Conservation (phyloP, 2,888 invertebrate genomes). For the Drosophila monieri region DNA sequence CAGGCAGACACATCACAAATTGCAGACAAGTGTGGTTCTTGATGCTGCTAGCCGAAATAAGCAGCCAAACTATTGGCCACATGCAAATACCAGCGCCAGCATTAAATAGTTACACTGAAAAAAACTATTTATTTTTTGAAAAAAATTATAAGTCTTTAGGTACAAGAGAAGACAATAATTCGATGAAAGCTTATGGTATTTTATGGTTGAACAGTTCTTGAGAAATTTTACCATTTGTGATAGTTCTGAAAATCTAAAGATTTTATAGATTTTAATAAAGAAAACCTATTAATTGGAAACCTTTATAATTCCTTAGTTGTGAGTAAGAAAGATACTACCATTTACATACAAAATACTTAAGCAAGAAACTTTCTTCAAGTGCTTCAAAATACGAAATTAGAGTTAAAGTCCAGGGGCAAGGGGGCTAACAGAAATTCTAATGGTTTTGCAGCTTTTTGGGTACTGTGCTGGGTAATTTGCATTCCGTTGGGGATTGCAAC, state of each 20-base stretch:
- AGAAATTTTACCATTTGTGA: no score
- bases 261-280: no score
- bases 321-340: no score
- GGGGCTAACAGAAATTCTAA: slow-evolving; percentile 26
- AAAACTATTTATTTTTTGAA: neutral
- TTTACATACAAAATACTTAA: no score
- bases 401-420: neutral
- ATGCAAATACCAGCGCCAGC: slow-evolving; percentile 44
- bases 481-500: slow-evolving; percentile 82
- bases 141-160: neutral
- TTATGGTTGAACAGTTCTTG: no score
- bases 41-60: slow-evolving; percentile 58
- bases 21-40: slow-evolving; percentile 43
- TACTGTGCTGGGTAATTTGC: slow-evolving; percentile 71
- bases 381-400: neutral
- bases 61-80: slow-evolving; percentile 44
- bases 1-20: slow-evolving; percentile 65
- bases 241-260: no score
- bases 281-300: no score
- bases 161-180: no score
- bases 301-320: no score
- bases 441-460: slow-evolving; percentile 41
- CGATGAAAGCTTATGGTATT: no score
- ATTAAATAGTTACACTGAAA: slow-evolving; percentile 10
- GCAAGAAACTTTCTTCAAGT: neutral